Evolutionary conservation across 2,888 invertebrate genomes (phyloP), one percentile per base, ranked within the genome.

Genomic region (Smittia aterrima): DNA sequence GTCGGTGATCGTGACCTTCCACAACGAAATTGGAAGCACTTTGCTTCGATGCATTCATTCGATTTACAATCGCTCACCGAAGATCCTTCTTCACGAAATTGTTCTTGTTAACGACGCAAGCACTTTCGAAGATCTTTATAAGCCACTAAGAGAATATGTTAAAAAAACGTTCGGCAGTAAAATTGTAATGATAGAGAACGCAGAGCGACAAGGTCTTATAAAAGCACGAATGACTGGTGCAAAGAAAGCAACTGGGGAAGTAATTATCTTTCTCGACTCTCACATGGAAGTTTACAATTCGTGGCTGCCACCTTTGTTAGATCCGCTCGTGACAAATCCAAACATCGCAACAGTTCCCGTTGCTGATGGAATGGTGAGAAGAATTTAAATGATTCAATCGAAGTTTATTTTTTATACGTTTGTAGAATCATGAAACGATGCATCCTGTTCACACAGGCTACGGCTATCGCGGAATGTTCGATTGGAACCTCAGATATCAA

Each of bases 251-350:
- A 87, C 85, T 68, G 96, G 95, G 0, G 90, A 95, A 80, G 94
- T 92, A 4, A 85, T 97, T 66, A 93, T 95, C 1, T 97, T 96
- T 80, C 84, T 97, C 11, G 97, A 97, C 82, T 95, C 96, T 40
- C 97, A 97, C 83, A 96, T 95, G 83, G 96, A 96, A 86, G 93
- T 20, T 27, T 0, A 64, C 25, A 2, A 92, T 75, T 27, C 16
- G 16, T 88, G 88, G 89, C 78, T 87, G 9, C 86, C 87, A 76
- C 85, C 86, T 0, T 79, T 88, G 6, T 78, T 88, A 40, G 66
- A 74, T 20, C 66, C 64, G 11, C 32, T 74, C 25, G 74, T 53
- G 6, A 38, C 16, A 2, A 47, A 74, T 74, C 66, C 41, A 9
- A 74, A n/a, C 4, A 62, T n/a, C 22, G 74, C 76, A 20, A 74